Base-by-base conservation (phyloP, 1,140 invertebrate genomes). In the Trichonephila clavipes region DNA sequence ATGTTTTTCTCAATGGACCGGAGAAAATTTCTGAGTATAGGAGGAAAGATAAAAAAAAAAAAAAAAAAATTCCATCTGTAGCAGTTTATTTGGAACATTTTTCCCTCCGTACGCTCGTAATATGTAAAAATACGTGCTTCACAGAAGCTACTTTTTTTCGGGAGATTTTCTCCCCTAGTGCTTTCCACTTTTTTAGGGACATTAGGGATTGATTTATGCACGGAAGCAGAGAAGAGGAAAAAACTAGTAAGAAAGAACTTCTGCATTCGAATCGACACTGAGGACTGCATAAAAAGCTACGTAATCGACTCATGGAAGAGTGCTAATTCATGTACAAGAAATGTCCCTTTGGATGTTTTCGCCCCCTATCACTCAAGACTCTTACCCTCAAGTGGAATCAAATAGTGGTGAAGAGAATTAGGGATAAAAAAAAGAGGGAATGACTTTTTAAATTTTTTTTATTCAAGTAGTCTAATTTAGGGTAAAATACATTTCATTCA, bases 1-100 rank as follows among this genome's bases (percentile, higher is more conserved):
- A 93, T 93, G 92, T 93, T 93, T 93, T 93, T 93, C 85, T 77
- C 86, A 93, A 93, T 93, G 92, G 83, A 81, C 69, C 92, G 92
- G 77, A 88, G 86, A 93, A 93, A 81, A 88, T 88, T 93, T 87
- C 91, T n/a, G 28, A 44, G 59, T 59, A 24, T 28, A 51, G 28
- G 19, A 34, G 58, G 28, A 24, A 83, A 83, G 44, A n/a, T 51
- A 83, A 83, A 44, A 87, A 34, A 34, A 61, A 51, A 90, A 93
- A 88, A 86, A 86, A 92, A 44, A 28, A 28, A 28, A 28, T 28
- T 83, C 90, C 58, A 51, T 62, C 61, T 86, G 92, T 88, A 93
- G 81, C 83, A 64, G 83, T 93, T 93, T 88, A 81, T 88, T 93
- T 88, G 66, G 66, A 58, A 62, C 86, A 64, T 88, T 82, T 88